Evolutionary conservation across 1,140 invertebrate species (phyloP), one percentile per base, ranked within the genome.

Genomic region (Eumaeus atala): DNA sequence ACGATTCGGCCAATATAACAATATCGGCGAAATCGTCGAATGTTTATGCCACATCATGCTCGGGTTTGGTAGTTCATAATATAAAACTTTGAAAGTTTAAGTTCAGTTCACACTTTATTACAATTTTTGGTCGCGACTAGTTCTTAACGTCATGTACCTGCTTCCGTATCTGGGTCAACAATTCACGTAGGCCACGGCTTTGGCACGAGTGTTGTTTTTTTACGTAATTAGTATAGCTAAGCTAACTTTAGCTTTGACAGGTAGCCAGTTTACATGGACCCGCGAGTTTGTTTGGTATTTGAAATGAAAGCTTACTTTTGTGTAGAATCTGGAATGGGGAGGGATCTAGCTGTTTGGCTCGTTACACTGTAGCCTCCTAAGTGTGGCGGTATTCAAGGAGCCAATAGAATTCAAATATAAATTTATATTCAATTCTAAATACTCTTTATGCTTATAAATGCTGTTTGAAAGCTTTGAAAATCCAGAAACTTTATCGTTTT

Each of bases 141-240:
- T 40, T 40, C 38, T 2, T n/a, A 11, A 40, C 37, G 16, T 1
- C 6, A 4, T 40, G 36, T 56, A 33, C 10, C 14, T 11, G 28
- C 9, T 12, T 1, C 18, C 18, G 18, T 36, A 68, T 60, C 38
- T 66, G 48, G 69, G 69, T 68, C 64, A 68, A 72, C 63, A 62
- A 35, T 14, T 58, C 59, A 54, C 36, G 49, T 11, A 58, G 56
- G 56, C 56, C 57, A 36, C 47, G 56, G 59, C 60, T 61, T 60
- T 55, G 58, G 54, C 54, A 61, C 59, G 58, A 66, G 56, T 72
- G 66, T 66, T 68, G 60, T 68, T 72, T 67, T 64, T 72, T 64
- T 63, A 68, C 62, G 59, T 70, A 70, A 71, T 71, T 71, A 71
- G 62, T 67, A 65, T 65, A 52, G 59, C 61, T 57, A 61, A 57